A percentile compares a stretch with the other conserved stretches of the same genome.
Evolutionary conservation across 2,888 invertebrate genomes (phyloP).

Genomic region (Morpho achilles): DNA sequence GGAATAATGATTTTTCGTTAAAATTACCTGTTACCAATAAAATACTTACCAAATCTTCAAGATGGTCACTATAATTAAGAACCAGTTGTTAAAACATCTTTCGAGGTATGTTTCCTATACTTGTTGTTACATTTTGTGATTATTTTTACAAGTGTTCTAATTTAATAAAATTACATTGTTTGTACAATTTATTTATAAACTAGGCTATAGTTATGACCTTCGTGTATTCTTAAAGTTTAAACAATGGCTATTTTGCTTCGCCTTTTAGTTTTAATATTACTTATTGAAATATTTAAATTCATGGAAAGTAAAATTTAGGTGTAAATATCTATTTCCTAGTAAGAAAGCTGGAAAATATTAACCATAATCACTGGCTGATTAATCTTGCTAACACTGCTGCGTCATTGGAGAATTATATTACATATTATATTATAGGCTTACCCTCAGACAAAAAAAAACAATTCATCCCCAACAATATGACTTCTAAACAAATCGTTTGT

Average conservation of each 20-base stretch:
- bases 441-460: too few species aligned
- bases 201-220: constrained; percentile 17
- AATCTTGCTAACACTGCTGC: too few species aligned
- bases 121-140: constrained; percentile 18
- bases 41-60: constrained; percentile 32
- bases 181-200: constrained; percentile 11
- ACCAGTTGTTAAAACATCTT: constrained; percentile 96
- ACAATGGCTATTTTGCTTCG: not conserved
- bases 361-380: too few species aligned
- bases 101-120: constrained; percentile 85
- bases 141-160: constrained; percentile 21
- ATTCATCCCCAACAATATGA: too few species aligned
- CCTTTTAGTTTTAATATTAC: not conserved
- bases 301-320: too few species aligned
- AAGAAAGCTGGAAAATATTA: too few species aligned
- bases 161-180: constrained; percentile 27
- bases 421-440: too few species aligned
- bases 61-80: constrained; percentile 97
- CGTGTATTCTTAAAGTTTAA: constrained; percentile 9
- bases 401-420: too few species aligned
- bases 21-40: constrained; percentile 45
- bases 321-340: too few species aligned
- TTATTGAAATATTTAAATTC: too few species aligned
- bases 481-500: too few species aligned
- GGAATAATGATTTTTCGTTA: constrained; percentile 60